Base-by-base conservation (phyloP, 2,113 vertebrate species). In the Cottus gobio region DNA sequence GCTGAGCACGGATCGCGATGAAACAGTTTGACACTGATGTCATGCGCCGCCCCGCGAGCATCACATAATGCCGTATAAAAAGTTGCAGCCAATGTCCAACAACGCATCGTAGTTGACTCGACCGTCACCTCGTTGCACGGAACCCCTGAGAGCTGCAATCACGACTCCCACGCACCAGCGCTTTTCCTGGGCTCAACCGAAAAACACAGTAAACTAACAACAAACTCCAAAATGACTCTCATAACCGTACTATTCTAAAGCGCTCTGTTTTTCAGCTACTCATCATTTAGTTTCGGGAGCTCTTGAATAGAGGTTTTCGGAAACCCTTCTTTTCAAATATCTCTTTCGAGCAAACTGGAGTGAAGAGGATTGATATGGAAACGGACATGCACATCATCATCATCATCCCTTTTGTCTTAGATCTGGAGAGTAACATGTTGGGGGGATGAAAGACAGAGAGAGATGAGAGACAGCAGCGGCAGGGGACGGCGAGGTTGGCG, bases 381-480 rank as follows among this genome's bases (percentile, higher is more conserved):
- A 71, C 5, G n/a, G 62, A 70, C 31, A 44, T 20, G 0, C 22
- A 24, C 50, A 20, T 36, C 54, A 48, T 28, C 42, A 11, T 37
- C 22, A 63, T 48, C 37, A 64, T 67, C 26, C 10, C n/a, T 2
- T 79, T 79, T 75, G 82, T 85, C 75, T 75, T 61, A 1, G 58
- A 77, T 72, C 46, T 44, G 24, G 2, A 48, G 64, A 63, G 68
- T 30, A 76, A 76, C 44, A 22, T 66, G 15, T 34, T 20, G 5
- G 13, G 11, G 56, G 65, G 72, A 82, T 80, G 69, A 80, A 75
- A 81, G 66, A 36, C 2, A 0, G 54, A 18, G 48, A 54, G 15
- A 73, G 80, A 89, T 79, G 71, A 84, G 58, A 71, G 75, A 30
- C n/a, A n/a, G n/a, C n/a, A n/a, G n/a, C n/a, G n/a, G n/a, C n/a